Conservation (phyloP, 1,140 invertebrate species). For the Hormaphis cornu region DNA sequence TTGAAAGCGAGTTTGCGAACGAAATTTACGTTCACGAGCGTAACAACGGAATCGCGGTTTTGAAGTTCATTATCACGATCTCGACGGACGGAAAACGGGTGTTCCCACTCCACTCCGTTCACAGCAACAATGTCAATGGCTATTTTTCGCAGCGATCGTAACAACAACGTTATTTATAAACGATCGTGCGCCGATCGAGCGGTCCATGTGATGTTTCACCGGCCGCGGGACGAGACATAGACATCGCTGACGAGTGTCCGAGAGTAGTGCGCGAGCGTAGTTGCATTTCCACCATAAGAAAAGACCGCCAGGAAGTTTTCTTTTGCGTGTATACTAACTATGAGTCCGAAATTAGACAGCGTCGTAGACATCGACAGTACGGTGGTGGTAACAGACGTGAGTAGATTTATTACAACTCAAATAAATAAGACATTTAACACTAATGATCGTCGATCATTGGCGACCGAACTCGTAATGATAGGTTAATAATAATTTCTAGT, state of each 20-base stretch:
- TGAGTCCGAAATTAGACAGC: conserved; percentile 23
- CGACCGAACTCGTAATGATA: neutral
- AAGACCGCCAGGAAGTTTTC: conserved; percentile 17
- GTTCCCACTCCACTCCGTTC: neutral
- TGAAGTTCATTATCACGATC: conserved; percentile 21
- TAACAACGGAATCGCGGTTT: neutral
- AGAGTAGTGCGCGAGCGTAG: neutral
- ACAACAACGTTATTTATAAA: neutral
- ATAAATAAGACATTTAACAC: neutral
- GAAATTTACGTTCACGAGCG: neutral
- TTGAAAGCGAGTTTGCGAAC: no score
- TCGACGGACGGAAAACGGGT: no score
- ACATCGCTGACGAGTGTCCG: neutral
- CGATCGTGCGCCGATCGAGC: neutral
- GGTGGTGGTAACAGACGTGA: neutral
- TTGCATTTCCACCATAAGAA: conserved; percentile 7
- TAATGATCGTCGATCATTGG: neutral
- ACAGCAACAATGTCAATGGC: no score
- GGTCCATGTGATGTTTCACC: conserved; percentile 3
- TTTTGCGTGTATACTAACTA: conserved; percentile 6
- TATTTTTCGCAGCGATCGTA: neutral
- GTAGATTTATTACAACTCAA: neutral
- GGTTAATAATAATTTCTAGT: neutral
- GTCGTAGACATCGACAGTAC: neutral
- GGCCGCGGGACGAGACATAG: neutral